A percentile compares a stretch with the other conserved stretches of the same genome.
Conservation (phyloP, 2,113 vertebrate genomes). For the Oenanthe melanoleuca region DNA sequence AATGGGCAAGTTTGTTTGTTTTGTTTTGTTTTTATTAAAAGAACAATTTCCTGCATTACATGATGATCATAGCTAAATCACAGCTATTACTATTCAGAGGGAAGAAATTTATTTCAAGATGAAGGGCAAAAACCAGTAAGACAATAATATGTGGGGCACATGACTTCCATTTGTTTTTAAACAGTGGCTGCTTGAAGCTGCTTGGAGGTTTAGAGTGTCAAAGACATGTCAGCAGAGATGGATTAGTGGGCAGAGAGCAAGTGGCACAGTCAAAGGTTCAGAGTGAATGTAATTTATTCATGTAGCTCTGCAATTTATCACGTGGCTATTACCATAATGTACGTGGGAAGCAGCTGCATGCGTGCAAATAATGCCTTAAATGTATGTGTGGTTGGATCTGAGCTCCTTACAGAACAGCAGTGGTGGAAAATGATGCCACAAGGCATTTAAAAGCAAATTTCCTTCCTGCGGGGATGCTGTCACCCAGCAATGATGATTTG, state of each 20-base stretch:
- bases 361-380: slow-evolving; percentile 13
- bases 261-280: slow-evolving; percentile 42
- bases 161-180: slow-evolving; percentile 23
- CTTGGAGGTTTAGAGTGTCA: neutral
- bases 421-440: neutral
- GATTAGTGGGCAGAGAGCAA: slow-evolving; percentile 52
- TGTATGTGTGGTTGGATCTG: slow-evolving; percentile 16
- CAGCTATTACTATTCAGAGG: neutral
- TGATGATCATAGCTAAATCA: neutral
- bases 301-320: neutral
- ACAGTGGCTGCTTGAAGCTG: slow-evolving; percentile 13
- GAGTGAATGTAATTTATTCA: slow-evolving; percentile 53
- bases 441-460: slow-evolving; percentile 35
- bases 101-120: neutral
- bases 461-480: slow-evolving; percentile 18
- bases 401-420: neutral
- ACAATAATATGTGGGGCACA: neutral
- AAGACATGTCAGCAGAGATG: slow-evolving; percentile 6
- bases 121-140: neutral
- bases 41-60: neutral
- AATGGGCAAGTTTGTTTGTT: neutral
- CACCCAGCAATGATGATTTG: neutral
- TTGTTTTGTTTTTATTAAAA: neutral
- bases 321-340: slow-evolving; percentile 36
- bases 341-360: slow-evolving; percentile 6